Evolutionary conservation across 2,888 invertebrate species (phyloP).

Genomic region (Brachyptera risi): DNA sequence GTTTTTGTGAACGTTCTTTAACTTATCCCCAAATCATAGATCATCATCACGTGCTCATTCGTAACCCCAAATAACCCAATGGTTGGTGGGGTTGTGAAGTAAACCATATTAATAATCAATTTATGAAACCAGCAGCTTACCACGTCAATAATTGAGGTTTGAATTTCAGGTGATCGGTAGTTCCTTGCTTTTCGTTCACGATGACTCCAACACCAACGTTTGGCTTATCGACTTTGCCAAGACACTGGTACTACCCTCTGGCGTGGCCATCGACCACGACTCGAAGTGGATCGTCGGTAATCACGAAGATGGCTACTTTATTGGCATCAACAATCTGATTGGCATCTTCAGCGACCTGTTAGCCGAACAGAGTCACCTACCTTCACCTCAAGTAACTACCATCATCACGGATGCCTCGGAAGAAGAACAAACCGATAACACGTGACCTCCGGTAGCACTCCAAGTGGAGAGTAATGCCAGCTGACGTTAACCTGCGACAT

Average conservation of each 20-base stretch:
- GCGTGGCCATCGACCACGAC: constrained; percentile 70
- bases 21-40: too few relatives aligned
- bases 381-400: constrained; percentile 25
- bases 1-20: too few relatives aligned
- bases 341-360: constrained; percentile 60
- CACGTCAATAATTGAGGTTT: too few relatives aligned
- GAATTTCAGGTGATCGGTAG: constrained; percentile 76
- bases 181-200: constrained; percentile 92
- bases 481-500: too few relatives aligned
- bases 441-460: too few relatives aligned
- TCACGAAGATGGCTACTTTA: constrained; percentile 93
- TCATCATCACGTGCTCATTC: too few relatives aligned
- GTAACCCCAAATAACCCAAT: too few relatives aligned
- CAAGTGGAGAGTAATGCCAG: too few relatives aligned
- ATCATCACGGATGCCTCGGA: constrained; percentile 30
- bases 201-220: constrained; percentile 78
- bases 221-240: constrained; percentile 99
- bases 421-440: constrained; percentile 22
- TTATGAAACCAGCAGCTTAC: too few relatives aligned
- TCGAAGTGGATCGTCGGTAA: constrained; percentile 86
- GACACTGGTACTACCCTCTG: constrained; percentile 75
- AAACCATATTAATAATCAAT: too few relatives aligned
- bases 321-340: constrained; percentile 86
- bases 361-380: constrained; percentile 3
- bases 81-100: too few relatives aligned